Base-by-base conservation (phyloP, 2,888 invertebrate species). In the Bhutanitis thaidina region DNA sequence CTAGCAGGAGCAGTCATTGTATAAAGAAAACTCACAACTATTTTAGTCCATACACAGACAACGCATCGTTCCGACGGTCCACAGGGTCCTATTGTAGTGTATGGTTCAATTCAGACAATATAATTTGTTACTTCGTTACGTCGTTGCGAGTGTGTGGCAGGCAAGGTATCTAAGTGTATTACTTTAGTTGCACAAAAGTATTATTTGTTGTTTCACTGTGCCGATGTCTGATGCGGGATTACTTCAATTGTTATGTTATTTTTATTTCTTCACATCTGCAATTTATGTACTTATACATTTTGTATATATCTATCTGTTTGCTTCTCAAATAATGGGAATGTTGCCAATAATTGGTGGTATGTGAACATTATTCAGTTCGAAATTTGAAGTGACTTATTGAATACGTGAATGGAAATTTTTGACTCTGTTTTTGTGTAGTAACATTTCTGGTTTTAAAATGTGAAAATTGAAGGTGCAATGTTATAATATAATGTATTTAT, bases 391-490 rank as follows among this genome's bases (percentile, higher is more conserved):
- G 49, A 60, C 57, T 55, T 56, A 54, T 52, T 51, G 46, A n/a
- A 57, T 65, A 67, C 61, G 64, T 61, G 69, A 67, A 66, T 61
- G 59, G 61, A 69, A 66, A 70, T 76, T 79, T 77, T 78, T 67
- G 74, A 75, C 66, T 66, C 72, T 65, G 76, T 78, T 77, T 51
- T 76, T 77, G 74, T 79, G 74, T 77, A 77, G 71, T 72, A 77
- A 60, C 69, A 74, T 73, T 71, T 73, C 72, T 77, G 79, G 72
- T 74, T 78, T 73, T 69, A 68, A 73, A 57, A 56, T 59, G 51
- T 52, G 46, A 52, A 41, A 82, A 77, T 74, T 75, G 73, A 83
- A 82, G 85, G 88, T 87, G 88, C 88, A 88, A 88, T 88, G 86
- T 86, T 87, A 84, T 80, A 74, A 74, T 65, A 75, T 76, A 77